These are phyloP conservation scores for Orchestia grillus DNA, from an alignment of 1,140 invertebrate genomes.

Conservation along the genomic window DNA sequence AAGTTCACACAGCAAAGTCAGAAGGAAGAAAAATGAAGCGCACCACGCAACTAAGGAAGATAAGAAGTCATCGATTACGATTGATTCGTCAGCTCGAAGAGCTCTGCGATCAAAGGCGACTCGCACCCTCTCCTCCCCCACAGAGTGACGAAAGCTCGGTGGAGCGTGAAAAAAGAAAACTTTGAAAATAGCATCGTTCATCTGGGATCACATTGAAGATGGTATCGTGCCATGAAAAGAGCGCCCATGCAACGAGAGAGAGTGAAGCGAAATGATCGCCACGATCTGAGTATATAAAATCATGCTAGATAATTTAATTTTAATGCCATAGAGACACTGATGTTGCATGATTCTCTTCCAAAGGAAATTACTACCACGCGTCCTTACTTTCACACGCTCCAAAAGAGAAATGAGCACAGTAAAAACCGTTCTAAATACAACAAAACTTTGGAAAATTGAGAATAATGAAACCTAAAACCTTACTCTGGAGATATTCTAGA, in stretches of 20 bases:
- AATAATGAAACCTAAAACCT: not conserved
- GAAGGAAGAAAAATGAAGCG: not conserved
- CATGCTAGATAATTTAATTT: constrained; percentile 17
- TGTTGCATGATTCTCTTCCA: not conserved
- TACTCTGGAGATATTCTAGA: not conserved
- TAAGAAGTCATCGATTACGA: constrained; percentile 30
- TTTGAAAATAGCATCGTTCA: constrained; percentile 36
- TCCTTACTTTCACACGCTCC: not conserved
- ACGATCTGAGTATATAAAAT: not conserved
- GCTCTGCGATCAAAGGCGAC: constrained; percentile 26
- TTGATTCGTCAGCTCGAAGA: constrained; percentile 5
- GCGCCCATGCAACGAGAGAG: constrained; percentile 27
- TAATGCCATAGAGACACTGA: not conserved
- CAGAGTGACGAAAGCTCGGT: constrained; percentile 46
- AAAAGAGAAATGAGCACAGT: not conserved
- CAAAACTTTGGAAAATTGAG: not conserved
- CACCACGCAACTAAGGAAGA: not conserved
- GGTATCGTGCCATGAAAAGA: constrained; percentile 8
- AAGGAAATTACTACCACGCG: not conserved
- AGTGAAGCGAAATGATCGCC: constrained; percentile 15
- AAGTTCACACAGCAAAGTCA: constrained; percentile 12
- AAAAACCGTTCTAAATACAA: not conserved
- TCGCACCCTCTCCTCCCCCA: not conserved
- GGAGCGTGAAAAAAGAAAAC: constrained; percentile 54
- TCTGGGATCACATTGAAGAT: constrained; percentile 46